phyloP scores from a whole-genome alignment of 2,113 vertebrate genomes.

The Brachypodius melanocephalos region DNA sequence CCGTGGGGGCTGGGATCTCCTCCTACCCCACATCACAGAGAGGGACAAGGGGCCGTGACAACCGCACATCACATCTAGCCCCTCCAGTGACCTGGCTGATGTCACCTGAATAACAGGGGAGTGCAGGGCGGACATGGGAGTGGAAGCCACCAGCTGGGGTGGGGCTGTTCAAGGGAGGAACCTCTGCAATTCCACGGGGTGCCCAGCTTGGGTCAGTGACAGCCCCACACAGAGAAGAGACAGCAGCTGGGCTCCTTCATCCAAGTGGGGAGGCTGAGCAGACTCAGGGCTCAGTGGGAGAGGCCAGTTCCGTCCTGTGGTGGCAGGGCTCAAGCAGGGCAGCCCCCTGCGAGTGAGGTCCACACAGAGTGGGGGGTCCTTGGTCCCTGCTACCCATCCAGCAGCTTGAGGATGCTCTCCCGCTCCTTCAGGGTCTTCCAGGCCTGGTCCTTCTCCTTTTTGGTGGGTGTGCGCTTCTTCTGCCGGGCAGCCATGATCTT shows the following conservation, averaged over 20 bases:
- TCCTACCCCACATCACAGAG: background rate
- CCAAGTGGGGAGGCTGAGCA: fast-evolving
- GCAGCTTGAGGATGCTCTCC: conserved; percentile 93
- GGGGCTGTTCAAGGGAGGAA: background rate
- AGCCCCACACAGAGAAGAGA: background rate
- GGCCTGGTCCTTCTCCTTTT: conserved; percentile 98
- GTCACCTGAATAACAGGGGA: background rate
- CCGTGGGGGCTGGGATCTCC: background rate
- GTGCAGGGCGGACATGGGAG: fast-evolving
- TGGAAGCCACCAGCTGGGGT: background rate
- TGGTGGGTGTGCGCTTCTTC: conserved; percentile 96
- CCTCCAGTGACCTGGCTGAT: background rate
- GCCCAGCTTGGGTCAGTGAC: background rate
- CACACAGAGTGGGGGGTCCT: background rate
- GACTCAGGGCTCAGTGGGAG: fast-evolving
- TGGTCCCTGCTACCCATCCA: conserved; percentile 79
- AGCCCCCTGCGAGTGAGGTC: background rate
- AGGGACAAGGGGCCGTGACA: background rate
- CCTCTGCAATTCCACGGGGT: fast-evolving
- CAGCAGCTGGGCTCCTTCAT: background rate
- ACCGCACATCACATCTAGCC: fast-evolving
- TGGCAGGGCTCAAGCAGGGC: background rate
- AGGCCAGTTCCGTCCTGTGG: fast-evolving
- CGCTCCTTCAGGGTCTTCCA: conserved; percentile 97
- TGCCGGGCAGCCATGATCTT: conserved; percentile 98